Evolutionary conservation across 2,797 vertebrate genomes (phyloP).

Genomic region (Carcharodon carcharias): DNA sequence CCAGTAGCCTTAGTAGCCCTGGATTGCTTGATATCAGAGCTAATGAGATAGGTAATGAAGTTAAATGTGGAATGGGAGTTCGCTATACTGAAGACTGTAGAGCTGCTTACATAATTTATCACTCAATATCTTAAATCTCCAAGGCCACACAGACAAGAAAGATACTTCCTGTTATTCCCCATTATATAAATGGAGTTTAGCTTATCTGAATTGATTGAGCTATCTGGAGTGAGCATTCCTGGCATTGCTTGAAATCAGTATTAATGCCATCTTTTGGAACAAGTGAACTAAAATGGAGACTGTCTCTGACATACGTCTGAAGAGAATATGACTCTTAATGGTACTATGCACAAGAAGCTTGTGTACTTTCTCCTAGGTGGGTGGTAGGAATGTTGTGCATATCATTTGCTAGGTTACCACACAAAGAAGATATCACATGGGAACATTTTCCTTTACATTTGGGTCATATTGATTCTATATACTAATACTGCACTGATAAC

Average conservation of each 20-base stretch:
- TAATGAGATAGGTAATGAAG: slow-evolving; percentile 52
- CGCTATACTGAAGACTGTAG: background rate
- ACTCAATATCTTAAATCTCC: background rate
- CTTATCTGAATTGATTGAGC: background rate
- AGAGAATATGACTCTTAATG: no score
- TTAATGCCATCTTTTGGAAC: background rate
- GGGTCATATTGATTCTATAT: background rate
- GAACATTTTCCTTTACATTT: background rate
- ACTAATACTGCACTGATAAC: background rate
- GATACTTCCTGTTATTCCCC: background rate
- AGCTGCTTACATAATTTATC: background rate
- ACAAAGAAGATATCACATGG: no score
- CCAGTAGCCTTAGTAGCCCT: slow-evolving; percentile 72
- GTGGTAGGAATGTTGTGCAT: background rate
- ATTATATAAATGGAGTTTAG: background rate
- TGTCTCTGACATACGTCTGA: background rate
- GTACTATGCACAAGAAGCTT: no score
- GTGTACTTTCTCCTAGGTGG: background rate
- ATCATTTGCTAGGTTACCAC: background rate
- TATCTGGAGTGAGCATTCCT: background rate
- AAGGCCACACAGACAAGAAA: background rate
- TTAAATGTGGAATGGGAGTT: background rate
- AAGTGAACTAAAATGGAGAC: background rate
- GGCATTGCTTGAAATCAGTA: background rate
- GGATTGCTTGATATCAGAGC: slow-evolving; percentile 61